A percentile compares a stretch with the other conserved stretches of the same genome.
Evolutionary conservation across 2,888 invertebrate species (phyloP).

Genomic region (Dorcus parallelipipedus): DNA sequence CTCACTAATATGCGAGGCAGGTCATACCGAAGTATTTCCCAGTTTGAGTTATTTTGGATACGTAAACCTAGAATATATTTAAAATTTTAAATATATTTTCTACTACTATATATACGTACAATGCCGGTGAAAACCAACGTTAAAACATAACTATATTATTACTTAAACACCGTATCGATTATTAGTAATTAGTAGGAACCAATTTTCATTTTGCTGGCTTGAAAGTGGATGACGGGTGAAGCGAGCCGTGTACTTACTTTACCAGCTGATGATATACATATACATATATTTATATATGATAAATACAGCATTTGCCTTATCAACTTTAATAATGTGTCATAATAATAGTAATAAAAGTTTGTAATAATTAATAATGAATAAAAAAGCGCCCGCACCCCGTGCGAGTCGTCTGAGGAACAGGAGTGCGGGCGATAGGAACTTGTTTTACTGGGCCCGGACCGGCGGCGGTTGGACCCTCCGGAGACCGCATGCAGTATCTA

Average conservation of each 20-base stretch:
- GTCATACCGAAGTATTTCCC: slow-evolving; percentile 54
- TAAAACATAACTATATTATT: slow-evolving; percentile 51
- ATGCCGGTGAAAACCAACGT: slow-evolving; percentile 49
- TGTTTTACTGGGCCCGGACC: slow-evolving; percentile 53
- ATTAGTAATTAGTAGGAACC: slow-evolving; percentile 53
- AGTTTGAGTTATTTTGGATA: slow-evolving; percentile 55
- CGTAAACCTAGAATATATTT: slow-evolving; percentile 51
- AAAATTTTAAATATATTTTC: slow-evolving; percentile 50
- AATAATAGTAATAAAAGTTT: slow-evolving; percentile 48
- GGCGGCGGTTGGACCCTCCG: slow-evolving; percentile 47
- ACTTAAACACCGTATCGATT: slow-evolving; percentile 52
- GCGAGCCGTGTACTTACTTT: slow-evolving; percentile 38
- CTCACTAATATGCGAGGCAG: slow-evolving; percentile 74
- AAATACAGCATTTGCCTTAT: slow-evolving; percentile 51
- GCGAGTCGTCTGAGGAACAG: slow-evolving; percentile 47
- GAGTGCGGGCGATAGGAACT: slow-evolving; percentile 49
- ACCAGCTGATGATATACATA: slow-evolving; percentile 51
- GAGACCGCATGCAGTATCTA: slow-evolving; percentile 50
- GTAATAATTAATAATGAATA: slow-evolving; percentile 50
- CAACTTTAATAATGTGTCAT: slow-evolving; percentile 49
- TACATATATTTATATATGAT: slow-evolving; percentile 48
- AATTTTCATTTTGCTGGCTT: slow-evolving; percentile 37
- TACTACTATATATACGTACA: slow-evolving; percentile 52
- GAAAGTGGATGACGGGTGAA: slow-evolving; percentile 31
- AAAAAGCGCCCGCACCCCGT: slow-evolving; percentile 47